These are phyloP conservation scores for Phalloptychus januarius DNA, from an alignment of 2,797 vertebrate species.

Conservation along the genomic window DNA sequence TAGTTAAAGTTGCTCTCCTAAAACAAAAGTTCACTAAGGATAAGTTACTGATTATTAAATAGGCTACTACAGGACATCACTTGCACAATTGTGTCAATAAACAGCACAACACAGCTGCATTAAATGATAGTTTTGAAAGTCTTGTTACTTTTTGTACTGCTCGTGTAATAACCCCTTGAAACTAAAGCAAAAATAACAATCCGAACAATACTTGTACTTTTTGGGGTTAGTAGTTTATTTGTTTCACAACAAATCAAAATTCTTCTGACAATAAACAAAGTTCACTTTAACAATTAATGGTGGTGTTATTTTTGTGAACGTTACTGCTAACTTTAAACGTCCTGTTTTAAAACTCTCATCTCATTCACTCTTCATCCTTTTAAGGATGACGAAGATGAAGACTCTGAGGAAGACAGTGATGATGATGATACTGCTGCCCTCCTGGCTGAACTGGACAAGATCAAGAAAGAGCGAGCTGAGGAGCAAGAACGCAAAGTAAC, in stretches of 20 bases:
- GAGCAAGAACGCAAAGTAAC: slow-evolving; percentile 95
- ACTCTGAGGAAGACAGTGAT: slow-evolving; percentile 92
- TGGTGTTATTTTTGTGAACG: neutral
- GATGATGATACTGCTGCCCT: slow-evolving; percentile 97
- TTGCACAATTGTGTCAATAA: neutral
- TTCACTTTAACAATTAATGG: neutral
- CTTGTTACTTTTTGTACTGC: neutral
- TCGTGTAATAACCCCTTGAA: neutral
- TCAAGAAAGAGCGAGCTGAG: slow-evolving; percentile 97
- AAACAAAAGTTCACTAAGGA: neutral
- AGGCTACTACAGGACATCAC: neutral
- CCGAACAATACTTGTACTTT: neutral
- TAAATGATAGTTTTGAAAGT: neutral
- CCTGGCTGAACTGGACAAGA: slow-evolving; percentile 96
- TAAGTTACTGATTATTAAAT: neutral
- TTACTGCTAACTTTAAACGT: neutral
- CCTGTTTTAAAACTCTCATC: neutral
- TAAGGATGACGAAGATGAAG: slow-evolving; percentile 90
- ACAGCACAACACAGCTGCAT: neutral
- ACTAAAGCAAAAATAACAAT: neutral
- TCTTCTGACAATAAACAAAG: neutral
- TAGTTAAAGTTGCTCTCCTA: neutral
- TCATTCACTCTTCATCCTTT: slow-evolving; percentile 8
- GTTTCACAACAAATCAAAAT: neutral
- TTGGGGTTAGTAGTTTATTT: neutral